These are phyloP conservation scores for Rhogogaster chlorosoma DNA, from an alignment of 2,888 invertebrate genomes.

Conservation along the genomic window DNA sequence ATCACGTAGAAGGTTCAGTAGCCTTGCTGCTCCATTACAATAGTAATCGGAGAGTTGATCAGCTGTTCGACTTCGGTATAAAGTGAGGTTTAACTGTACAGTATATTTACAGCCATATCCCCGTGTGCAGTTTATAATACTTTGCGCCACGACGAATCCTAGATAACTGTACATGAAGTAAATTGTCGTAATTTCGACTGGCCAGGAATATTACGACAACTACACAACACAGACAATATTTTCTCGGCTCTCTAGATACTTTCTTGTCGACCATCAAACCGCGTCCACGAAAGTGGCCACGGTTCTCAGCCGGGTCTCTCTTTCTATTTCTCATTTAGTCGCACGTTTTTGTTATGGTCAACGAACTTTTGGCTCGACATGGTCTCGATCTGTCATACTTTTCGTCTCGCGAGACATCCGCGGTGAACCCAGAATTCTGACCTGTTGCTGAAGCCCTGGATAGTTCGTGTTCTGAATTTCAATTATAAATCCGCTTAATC, in stretches of 20 bases:
- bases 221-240: background rate
- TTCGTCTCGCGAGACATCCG: background rate
- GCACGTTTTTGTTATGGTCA: slow-evolving; percentile 26
- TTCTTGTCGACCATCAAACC: slow-evolving; percentile 37
- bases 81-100: background rate
- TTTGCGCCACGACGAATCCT: background rate
- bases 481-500: background rate
- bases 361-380: background rate
- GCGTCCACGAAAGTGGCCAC: slow-evolving; percentile 14
- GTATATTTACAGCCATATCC: background rate
- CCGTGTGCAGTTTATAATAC: background rate
- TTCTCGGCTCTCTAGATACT: background rate
- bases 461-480: background rate
- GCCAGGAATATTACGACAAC: background rate
- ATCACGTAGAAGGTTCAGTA: slow-evolving; percentile 8
- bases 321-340: background rate
- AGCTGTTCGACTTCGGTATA: slow-evolving; percentile 6
- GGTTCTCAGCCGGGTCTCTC: background rate
- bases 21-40: background rate
- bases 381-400: background rate
- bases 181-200: background rate
- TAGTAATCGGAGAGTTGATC: background rate
- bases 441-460: background rate
- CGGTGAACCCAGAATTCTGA: background rate
- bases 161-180: slow-evolving; percentile 6